phyloP scores from a whole-genome alignment of 2,888 invertebrate species.

The Ganaspis brasiliensis region DNA sequence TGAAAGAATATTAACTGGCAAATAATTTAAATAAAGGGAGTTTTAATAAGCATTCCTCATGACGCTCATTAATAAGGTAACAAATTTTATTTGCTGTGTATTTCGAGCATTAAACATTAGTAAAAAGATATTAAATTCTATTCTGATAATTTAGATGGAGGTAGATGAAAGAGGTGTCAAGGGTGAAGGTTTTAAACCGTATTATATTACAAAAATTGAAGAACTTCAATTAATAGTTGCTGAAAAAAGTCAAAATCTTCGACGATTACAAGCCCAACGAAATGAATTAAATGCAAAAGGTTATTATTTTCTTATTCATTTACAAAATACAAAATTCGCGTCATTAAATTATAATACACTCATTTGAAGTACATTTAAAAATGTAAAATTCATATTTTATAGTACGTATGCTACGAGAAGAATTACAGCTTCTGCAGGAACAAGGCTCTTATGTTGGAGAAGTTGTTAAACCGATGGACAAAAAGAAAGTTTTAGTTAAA shows the following conservation, averaged over 20 bases:
- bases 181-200: constrained; percentile 96
- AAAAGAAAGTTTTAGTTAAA: constrained; percentile 99
- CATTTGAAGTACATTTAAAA: too few species aligned
- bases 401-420: constrained; percentile 99
- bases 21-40: neutral
- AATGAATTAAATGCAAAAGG: constrained; percentile 99
- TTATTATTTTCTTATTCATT: constrained; percentile 73
- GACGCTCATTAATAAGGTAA: constrained; percentile 77
- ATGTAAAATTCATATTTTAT: constrained; percentile 57
- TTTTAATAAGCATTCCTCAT: constrained; percentile 63
- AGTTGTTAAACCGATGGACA: constrained; percentile 99
- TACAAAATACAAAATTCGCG: too few species aligned
- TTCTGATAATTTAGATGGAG: constrained; percentile 84
- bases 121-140: constrained; percentile 16
- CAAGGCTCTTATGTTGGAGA: constrained; percentile 99
- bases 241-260: constrained; percentile 98
- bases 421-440: constrained; percentile 96
- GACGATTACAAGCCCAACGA: constrained; percentile 98
- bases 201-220: constrained; percentile 99
- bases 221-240: constrained; percentile 97
- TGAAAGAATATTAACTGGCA: neutral
- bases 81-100: neutral
- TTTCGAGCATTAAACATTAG: neutral
- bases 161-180: constrained; percentile 85
- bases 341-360: too few species aligned